These are phyloP conservation scores for Syrista parreyssii DNA, from an alignment of 2,888 invertebrate species.

Conservation along the genomic window DNA sequence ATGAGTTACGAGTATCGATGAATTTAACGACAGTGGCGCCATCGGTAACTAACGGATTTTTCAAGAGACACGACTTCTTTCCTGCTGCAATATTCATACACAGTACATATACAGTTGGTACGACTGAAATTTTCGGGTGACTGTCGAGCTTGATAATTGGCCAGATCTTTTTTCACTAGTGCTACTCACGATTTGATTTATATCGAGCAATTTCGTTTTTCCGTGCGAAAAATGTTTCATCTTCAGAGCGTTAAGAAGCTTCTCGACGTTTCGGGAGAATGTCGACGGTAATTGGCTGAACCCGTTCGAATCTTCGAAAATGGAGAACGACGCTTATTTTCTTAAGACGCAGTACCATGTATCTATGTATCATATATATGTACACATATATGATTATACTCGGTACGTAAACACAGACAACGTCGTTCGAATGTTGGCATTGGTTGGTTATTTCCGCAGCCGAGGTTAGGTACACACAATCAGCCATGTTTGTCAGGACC, in stretches of 20 bases:
- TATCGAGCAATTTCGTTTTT: neutral
- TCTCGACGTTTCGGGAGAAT: neutral
- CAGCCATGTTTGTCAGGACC: slow-evolving; percentile 49
- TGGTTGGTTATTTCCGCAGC: slow-evolving; percentile 36
- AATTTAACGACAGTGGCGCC: neutral
- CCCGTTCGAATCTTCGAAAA: neutral
- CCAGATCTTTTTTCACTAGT: neutral
- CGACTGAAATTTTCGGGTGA: neutral
- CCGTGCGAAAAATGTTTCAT: neutral
- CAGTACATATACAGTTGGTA: too few relatives aligned
- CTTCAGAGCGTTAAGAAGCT: neutral
- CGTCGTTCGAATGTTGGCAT: neutral
- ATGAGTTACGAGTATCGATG: slow-evolving; percentile 26
- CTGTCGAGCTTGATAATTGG: neutral
- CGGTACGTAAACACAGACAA: neutral
- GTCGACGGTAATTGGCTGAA: neutral
- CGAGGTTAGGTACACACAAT: slow-evolving; percentile 49
- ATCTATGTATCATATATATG: neutral
- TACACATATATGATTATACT: neutral
- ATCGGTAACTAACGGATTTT: neutral
- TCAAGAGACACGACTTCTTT: neutral
- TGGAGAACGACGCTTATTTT: neutral
- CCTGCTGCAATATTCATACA: neutral
- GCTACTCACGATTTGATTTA: neutral
- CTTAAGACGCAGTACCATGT: neutral